Evolutionary conservation across 1,140 invertebrate species (phyloP), one percentile per base, ranked within the genome.

Genomic region (Drosophila subobscura): DNA sequence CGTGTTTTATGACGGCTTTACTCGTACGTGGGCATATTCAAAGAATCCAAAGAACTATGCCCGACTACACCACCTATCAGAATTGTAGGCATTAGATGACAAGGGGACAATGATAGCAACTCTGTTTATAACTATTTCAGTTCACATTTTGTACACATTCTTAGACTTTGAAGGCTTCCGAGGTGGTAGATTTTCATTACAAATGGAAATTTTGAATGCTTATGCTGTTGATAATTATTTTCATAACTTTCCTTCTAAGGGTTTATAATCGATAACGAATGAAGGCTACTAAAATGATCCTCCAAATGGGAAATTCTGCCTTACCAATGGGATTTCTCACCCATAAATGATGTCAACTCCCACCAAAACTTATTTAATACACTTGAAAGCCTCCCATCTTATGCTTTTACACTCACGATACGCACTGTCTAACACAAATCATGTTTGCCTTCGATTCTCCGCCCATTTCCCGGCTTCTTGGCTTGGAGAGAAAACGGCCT

Each of bases 1-100:
- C 45, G 54, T 47, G 40, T 68, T 67, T 68, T 68, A 68, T 68
- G 65, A 56, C 64, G 65, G 63, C 63, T 68, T 54, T 33, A 33
- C 33, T 12, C 33, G 33, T 37, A 37, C 60, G 63, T 68, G 33
- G 33, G 50, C 61, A 33, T 6, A 61, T 23, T 52, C 40, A 29
- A 40, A 7, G 10, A 37, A 37, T 37, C 47, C 33, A 12, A 3
- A 23, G 23, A 68, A 56, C 66, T 68, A 68, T 68, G 25, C 44
- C 50, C 4, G 1, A 46, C 6, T 33, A 68, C 65, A 67, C 50
- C 67, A 7, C n/a, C 20, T 4, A 41, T 25, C 16, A 6, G 4
- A 54, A 29, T 22, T 50, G 37, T 23, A 23, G 4, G 2, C 20
- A 41, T 22, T 40, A 33, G 12, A n/a, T 49, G 16, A 33, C 12